These are phyloP conservation scores for Beris morrisii DNA, from an alignment of 2,888 invertebrate genomes.

Conservation along the genomic window DNA sequence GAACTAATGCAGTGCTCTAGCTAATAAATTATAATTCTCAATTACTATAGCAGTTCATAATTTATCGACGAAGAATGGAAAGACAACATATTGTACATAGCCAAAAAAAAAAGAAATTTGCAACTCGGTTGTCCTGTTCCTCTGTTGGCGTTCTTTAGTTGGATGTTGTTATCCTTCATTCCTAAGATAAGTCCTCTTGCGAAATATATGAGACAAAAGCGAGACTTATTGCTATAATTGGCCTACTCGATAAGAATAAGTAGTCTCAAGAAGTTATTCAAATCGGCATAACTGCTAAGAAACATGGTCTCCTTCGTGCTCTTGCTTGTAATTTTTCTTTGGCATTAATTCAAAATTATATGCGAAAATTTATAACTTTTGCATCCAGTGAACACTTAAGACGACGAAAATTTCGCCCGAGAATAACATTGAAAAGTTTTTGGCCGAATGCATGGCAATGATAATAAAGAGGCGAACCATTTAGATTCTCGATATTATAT, in stretches of 20 bases:
- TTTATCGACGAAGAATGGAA: neutral
- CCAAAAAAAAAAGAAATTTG: constrained; percentile 8
- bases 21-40: constrained; percentile 32
- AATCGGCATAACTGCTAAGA: constrained; percentile 23
- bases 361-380: constrained; percentile 27
- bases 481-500: neutral
- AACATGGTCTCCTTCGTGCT: constrained; percentile 17
- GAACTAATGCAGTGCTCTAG: constrained; percentile 7
- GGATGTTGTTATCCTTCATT: constrained; percentile 5
- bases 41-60: constrained; percentile 29
- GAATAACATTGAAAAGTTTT: too few relatives aligned
- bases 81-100: neutral
- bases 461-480: neutral
- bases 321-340: constrained; percentile 9
- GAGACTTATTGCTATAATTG: constrained; percentile 30
- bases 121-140: neutral
- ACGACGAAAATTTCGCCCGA: neutral
- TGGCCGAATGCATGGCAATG: too few relatives aligned
- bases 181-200: constrained; percentile 13
- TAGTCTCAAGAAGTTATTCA: constrained; percentile 26
- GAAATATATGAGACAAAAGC: constrained; percentile 30
- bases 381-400: constrained; percentile 26
- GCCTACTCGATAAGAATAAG: constrained; percentile 28
- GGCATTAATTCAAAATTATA: constrained; percentile 32
- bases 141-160: constrained; percentile 8